Conservation (phyloP, 2,888 invertebrate species). For the Drosophila macrothrix region DNA sequence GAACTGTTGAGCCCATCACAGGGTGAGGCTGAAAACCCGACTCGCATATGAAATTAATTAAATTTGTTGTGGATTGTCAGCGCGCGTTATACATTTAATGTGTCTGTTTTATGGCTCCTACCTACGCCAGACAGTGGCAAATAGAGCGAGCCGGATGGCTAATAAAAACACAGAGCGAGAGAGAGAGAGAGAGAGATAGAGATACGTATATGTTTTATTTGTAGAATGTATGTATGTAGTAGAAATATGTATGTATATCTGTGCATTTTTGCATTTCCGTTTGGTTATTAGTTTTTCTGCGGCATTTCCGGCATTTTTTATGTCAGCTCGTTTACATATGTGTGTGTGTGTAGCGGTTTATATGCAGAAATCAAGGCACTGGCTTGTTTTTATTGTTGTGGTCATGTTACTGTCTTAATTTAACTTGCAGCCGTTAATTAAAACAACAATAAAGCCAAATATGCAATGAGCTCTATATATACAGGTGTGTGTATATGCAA, state of each 20-base stretch:
- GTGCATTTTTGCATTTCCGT: constrained; percentile 76
- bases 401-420: constrained; percentile 78
- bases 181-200: neutral
- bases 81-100: constrained; percentile 68
- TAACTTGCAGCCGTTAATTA: constrained; percentile 73
- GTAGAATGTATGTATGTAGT: constrained; percentile 8
- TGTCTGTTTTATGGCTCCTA: constrained; percentile 77
- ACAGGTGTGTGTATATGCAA: constrained; percentile 20
- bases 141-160: neutral
- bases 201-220: neutral
- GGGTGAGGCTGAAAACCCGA: constrained; percentile 38
- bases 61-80: constrained; percentile 67
- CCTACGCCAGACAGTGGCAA: constrained; percentile 32
- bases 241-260: constrained; percentile 20
- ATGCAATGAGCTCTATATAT: constrained; percentile 10
- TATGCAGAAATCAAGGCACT: constrained; percentile 43
- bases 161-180: neutral
- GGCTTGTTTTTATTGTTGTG: constrained; percentile 40
- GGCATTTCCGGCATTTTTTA: constrained; percentile 74
- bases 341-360: constrained; percentile 22
- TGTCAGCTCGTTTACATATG: constrained; percentile 12
- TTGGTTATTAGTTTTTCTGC: constrained; percentile 77
- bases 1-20: constrained; percentile 16
- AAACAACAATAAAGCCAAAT: constrained; percentile 56
- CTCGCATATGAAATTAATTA: constrained; percentile 79